Evolutionary conservation across 1,140 invertebrate species (phyloP).

Genomic region (Drosophila bipectinata): DNA sequence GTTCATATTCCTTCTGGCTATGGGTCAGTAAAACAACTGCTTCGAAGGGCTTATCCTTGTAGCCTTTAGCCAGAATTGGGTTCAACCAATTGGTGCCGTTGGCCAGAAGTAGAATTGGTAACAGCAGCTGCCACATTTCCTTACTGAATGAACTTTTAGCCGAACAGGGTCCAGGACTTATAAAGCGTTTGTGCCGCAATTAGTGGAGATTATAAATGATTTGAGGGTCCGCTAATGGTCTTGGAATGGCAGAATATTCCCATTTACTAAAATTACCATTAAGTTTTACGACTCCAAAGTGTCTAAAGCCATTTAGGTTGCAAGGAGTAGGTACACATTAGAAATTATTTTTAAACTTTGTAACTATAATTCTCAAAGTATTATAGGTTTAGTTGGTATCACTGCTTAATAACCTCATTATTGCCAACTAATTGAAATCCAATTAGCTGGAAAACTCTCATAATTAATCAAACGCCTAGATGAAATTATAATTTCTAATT

Average conservation of each 20-base stretch:
- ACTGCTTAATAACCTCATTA: not conserved
- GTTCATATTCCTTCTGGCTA: slow-evolving; percentile 8
- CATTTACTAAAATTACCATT: slow-evolving; percentile 1
- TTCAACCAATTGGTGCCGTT: slow-evolving; percentile 20
- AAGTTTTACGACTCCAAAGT: not conserved
- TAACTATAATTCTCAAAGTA: too few relatives aligned
- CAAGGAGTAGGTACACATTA: not conserved
- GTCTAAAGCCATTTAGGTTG: not conserved
- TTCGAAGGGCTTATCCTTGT: slow-evolving; percentile 33
- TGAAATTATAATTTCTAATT: slow-evolving; percentile 4
- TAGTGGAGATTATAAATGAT: slow-evolving; percentile 51
- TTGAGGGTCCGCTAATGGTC: slow-evolving; percentile 27
- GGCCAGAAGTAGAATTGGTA: slow-evolving; percentile 26
- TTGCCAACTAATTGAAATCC: not conserved
- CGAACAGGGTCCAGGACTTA: not conserved
- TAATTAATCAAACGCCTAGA: slow-evolving; percentile 5
- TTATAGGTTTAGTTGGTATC: too few relatives aligned
- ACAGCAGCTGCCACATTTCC: slow-evolving; percentile 43
- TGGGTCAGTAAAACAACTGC: slow-evolving; percentile 42
- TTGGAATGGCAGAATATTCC: slow-evolving; percentile 27
- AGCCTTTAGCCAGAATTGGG: slow-evolving; percentile 29
- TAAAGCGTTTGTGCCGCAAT: slow-evolving; percentile 31
- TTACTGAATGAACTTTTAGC: slow-evolving; percentile 5
- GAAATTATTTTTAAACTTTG: not conserved
- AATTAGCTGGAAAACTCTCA: not conserved